Evolutionary conservation across 2,113 vertebrate species (phyloP).

Genomic region (Psettodes erumei): DNA sequence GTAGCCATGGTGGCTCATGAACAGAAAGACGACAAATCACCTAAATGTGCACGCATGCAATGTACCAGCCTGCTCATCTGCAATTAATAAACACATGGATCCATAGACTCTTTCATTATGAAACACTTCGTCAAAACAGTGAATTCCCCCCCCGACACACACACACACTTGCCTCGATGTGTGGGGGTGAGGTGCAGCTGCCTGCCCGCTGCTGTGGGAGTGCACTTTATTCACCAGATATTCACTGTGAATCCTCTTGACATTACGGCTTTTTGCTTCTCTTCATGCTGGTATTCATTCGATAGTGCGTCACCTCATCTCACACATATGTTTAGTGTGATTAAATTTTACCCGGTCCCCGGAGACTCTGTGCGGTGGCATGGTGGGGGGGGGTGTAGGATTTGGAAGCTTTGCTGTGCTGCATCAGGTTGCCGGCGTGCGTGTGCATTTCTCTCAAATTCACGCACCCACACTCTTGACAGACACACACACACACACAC

Average conservation of each 20-base stretch:
- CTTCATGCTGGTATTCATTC: constrained; percentile 35
- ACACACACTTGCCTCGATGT: background rate
- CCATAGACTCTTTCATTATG: constrained; percentile 30
- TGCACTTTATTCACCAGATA: constrained; percentile 26
- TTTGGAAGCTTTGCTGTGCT: constrained; percentile 33
- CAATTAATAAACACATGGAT: constrained; percentile 2
- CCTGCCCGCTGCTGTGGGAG: constrained; percentile 23
- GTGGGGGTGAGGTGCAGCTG: constrained; percentile 38
- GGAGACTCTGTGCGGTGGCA: background rate
- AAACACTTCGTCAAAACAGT: constrained; percentile 20
- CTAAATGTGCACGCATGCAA: background rate
- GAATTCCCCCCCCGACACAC: background rate
- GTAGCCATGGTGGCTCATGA: background rate
- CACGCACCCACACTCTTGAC: constrained; percentile 38
- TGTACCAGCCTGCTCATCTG: background rate
- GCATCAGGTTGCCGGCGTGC: constrained; percentile 29
- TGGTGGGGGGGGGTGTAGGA: constrained; percentile 3
- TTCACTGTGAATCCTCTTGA: constrained; percentile 26
- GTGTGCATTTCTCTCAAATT: constrained; percentile 22
- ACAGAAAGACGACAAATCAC: background rate
- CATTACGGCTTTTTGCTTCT: constrained; percentile 21
- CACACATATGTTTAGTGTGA: constrained; percentile 53
- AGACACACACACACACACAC: constrained; percentile 14
- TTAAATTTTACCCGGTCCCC: constrained; percentile 35
- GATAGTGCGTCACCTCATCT: constrained; percentile 19